Evolutionary conservation across 1,140 invertebrate genomes (phyloP).

Genomic region (Rhagoletis pomonella): DNA sequence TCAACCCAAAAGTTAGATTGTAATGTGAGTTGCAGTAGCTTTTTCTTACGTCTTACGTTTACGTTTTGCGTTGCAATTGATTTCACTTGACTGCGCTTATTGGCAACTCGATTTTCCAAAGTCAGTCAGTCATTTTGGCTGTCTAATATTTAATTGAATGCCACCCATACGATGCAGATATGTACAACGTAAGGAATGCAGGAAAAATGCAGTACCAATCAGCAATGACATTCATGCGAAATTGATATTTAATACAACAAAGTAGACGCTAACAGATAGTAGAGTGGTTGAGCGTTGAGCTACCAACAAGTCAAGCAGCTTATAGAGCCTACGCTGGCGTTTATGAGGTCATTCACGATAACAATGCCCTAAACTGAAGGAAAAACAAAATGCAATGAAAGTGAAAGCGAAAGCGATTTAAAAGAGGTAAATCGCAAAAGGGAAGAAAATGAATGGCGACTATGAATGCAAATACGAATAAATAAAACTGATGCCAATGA

Average conservation of each 20-base stretch:
- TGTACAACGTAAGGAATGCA: neutral
- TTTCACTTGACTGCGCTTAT: neutral
- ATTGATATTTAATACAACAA: neutral
- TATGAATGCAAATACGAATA: neutral
- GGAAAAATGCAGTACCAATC: slow-evolving; percentile 2
- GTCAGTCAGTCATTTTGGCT: slow-evolving; percentile 27
- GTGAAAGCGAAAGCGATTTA: neutral
- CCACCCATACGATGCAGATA: neutral
- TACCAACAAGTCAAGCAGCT: neutral
- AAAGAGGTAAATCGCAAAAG: neutral
- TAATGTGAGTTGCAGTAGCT: neutral
- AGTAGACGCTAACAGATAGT: too few species aligned
- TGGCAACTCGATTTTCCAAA: neutral
- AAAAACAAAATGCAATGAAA: slow-evolving; percentile 1
- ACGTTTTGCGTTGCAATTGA: neutral
- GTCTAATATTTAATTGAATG: slow-evolving; percentile 37
- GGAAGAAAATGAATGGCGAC: neutral
- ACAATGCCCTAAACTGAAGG: neutral
- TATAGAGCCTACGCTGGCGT: neutral
- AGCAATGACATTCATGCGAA: neutral
- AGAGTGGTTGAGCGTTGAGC: too few species aligned
- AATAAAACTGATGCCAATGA: neutral
- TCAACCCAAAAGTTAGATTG: neutral
- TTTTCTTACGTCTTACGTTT: neutral
- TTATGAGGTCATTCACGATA: slow-evolving; percentile 16